A percentile compares a stretch with the other conserved stretches of the same genome.
These are phyloP conservation scores for Callyntrura sp. DNA, from an alignment of 2,888 invertebrate species.

Conservation along the genomic window DNA sequence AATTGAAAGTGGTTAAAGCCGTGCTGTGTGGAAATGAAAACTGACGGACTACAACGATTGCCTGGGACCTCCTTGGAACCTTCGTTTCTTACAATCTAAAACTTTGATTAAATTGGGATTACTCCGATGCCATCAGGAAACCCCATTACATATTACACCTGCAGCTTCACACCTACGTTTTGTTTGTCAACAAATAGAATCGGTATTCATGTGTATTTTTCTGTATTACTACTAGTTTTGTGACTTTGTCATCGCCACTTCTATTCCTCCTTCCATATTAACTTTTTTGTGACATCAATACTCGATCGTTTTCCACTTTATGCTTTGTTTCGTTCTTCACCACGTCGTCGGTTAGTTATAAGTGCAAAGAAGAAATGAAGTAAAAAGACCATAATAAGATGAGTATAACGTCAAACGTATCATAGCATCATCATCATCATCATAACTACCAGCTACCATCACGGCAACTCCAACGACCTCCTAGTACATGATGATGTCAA, in stretches of 20 bases:
- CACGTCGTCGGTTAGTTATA: too few relatives aligned
- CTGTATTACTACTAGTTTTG: neutral
- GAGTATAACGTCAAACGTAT: too few relatives aligned
- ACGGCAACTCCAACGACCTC: neutral
- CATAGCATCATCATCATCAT: neutral
- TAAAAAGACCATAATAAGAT: too few relatives aligned
- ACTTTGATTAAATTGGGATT: too few relatives aligned
- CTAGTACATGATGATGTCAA: neutral
- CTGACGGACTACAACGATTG: too few relatives aligned
- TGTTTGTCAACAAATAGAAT: conserved; percentile 7
- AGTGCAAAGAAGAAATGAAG: too few relatives aligned
- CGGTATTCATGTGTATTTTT: neutral
- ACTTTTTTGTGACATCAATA: conserved; percentile 13
- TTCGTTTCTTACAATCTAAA: too few relatives aligned
- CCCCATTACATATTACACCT: neutral
- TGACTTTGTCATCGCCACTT: neutral
- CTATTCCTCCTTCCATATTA: neutral
- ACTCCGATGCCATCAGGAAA: neutral
- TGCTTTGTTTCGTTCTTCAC: neutral
- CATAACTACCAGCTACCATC: neutral
- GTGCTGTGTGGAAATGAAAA: too few relatives aligned
- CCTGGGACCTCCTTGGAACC: too few relatives aligned
- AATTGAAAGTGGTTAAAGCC: too few relatives aligned
- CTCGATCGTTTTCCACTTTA: neutral
- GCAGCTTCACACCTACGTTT: neutral